phyloP scores from a whole-genome alignment of 2,113 vertebrate genomes.

The Cryptotis parvus region DNA sequence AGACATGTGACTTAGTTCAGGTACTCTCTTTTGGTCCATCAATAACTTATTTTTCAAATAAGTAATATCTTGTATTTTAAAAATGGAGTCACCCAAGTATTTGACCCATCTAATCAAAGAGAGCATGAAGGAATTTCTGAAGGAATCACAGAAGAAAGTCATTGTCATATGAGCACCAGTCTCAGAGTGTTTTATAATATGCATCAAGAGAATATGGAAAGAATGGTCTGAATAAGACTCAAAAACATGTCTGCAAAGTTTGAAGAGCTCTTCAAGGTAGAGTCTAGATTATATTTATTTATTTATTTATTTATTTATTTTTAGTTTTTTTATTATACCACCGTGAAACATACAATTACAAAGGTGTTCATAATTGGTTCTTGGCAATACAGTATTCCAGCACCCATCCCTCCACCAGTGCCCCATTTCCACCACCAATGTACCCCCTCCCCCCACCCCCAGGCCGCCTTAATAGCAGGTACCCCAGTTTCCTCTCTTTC shows the following conservation, averaged over 20 bases:
- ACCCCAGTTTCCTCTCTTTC: too few species aligned
- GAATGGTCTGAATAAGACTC: background rate
- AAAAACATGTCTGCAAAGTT: background rate
- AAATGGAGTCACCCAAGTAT: background rate
- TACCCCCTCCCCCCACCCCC: too few species aligned
- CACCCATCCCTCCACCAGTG: too few species aligned
- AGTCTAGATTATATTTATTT: background rate
- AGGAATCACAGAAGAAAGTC: background rate
- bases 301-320: too few species aligned
- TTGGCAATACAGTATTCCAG: too few species aligned
- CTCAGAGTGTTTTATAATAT: background rate
- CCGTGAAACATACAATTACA: too few species aligned
- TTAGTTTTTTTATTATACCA: too few species aligned
- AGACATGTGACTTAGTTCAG: too few species aligned
- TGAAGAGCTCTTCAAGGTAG: background rate
- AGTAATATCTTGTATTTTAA: background rate
- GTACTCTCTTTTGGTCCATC: too few species aligned
- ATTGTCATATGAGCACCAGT: background rate
- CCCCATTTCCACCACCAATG: too few species aligned
- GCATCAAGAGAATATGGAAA: background rate
- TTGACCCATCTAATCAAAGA: background rate
- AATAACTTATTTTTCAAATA: background rate
- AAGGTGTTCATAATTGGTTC: too few species aligned
- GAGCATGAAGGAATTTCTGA: constrained; percentile 17
- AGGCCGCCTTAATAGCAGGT: too few species aligned